These are phyloP conservation scores for Selenia dentaria DNA, from an alignment of 2,888 invertebrate genomes.

Conservation along the genomic window DNA sequence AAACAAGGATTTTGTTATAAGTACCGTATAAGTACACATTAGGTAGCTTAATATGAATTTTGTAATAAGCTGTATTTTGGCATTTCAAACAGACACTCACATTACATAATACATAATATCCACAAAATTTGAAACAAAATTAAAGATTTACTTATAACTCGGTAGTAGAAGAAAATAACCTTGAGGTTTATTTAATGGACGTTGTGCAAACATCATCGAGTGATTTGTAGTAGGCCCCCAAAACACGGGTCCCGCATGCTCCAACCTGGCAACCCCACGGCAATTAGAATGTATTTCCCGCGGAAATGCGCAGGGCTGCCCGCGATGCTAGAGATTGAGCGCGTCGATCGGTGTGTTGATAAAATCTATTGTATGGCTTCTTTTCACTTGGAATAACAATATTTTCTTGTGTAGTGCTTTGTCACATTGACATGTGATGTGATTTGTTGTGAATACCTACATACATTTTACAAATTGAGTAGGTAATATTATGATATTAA, in stretches of 20 bases:
- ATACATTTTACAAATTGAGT: too few species aligned
- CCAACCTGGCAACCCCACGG: constrained; percentile 44
- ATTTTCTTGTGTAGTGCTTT: constrained; percentile 9
- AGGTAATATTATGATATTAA: too few species aligned
- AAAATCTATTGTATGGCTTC: constrained; percentile 24
- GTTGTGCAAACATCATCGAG: not conserved
- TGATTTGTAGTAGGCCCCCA: constrained; percentile 29
- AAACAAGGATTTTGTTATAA: too few species aligned
- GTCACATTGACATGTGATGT: not conserved
- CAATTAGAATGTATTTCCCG: constrained; percentile 51
- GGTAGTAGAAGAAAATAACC: too few species aligned
- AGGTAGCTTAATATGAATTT: too few species aligned
- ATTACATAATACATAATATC: too few species aligned
- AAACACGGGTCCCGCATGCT: constrained; percentile 59
- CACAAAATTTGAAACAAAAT: too few species aligned
- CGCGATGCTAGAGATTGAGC: constrained; percentile 22
- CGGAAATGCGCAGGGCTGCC: constrained; percentile 40
- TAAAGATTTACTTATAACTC: too few species aligned
- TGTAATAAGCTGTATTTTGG: too few species aligned
- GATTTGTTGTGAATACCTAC: not conserved
- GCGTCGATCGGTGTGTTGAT: constrained; percentile 31
- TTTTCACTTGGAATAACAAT: constrained; percentile 20
- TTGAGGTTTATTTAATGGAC: too few species aligned
- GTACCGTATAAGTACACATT: too few species aligned
- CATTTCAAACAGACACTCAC: too few species aligned